Percentiles rank a stretch among this genome's conserved stretches.
phyloP scores from a whole-genome alignment of 1,140 invertebrate species.

The Chionoecetes opilio region DNA sequence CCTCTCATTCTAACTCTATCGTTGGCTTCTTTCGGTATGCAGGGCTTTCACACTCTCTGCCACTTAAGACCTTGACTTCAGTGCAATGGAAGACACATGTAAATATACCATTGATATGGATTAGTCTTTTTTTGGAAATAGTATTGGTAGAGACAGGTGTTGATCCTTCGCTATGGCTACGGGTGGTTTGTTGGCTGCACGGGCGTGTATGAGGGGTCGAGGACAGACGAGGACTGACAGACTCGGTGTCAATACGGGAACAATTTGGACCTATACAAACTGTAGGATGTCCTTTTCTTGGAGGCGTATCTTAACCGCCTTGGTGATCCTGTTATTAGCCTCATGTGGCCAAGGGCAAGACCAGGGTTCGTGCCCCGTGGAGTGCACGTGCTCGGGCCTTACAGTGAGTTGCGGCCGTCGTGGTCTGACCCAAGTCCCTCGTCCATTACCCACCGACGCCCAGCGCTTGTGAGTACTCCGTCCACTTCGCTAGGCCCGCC shows the following conservation, averaged over 20 bases:
- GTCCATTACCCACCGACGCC: constrained; percentile 89
- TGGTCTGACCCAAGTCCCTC: constrained; percentile 90
- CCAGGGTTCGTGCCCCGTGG: constrained; percentile 88
- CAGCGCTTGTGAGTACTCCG: constrained; percentile 92
- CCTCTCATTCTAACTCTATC: neutral
- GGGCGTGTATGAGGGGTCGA: neutral
- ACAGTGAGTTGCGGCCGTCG: constrained; percentile 92
- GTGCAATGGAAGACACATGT: too few relatives aligned
- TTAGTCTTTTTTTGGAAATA: neutral
- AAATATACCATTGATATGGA: too few relatives aligned
- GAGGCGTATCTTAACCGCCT: neutral
- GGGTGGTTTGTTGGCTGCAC: neutral
- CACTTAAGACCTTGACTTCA: too few relatives aligned
- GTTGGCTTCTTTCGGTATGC: neutral
- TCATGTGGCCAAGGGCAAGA: constrained; percentile 83
- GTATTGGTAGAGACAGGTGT: neutral
- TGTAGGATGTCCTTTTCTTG: neutral
- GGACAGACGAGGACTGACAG: neutral
- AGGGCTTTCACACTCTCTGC: too few relatives aligned
- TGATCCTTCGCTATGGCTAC: neutral
- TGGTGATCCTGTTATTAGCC: neutral
- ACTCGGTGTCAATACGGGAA: too few relatives aligned
- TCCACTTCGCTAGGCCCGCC: neutral
- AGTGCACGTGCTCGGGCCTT: constrained; percentile 90
- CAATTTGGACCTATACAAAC: neutral